Evolutionary conservation across 1,140 invertebrate genomes (phyloP).

Genomic region (Mya arenaria): DNA sequence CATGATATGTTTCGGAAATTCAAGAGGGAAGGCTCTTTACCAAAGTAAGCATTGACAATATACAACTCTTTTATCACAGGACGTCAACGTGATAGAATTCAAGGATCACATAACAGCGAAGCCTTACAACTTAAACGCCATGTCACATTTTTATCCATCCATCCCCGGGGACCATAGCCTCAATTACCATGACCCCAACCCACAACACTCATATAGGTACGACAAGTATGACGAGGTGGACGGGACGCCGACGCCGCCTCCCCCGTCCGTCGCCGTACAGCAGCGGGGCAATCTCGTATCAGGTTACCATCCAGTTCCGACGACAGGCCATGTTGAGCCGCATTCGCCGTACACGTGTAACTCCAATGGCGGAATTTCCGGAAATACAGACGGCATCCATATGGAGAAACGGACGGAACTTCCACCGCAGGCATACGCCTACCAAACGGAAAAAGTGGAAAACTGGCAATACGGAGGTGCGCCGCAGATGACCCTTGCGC

Average conservation of each 20-base stretch:
- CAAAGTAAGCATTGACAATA: no score
- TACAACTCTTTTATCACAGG: not conserved
- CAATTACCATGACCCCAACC: not conserved
- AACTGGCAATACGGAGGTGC: not conserved
- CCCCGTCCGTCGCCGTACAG: not conserved
- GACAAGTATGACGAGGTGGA: conserved; percentile 1
- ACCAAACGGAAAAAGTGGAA: not conserved
- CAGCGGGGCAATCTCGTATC: no score
- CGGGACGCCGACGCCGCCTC: not conserved
- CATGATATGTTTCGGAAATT: no score
- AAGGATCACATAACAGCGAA: conserved; percentile 26
- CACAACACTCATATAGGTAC: not conserved
- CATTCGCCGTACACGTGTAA: not conserved
- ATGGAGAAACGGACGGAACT: no score
- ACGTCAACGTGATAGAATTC: conserved; percentile 42
- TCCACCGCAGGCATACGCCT: no score
- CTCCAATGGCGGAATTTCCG: not conserved
- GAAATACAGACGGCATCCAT: no score
- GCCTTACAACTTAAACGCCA: conserved; percentile 9
- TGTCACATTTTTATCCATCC: conserved; percentile 5
- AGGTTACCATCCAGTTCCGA: no score
- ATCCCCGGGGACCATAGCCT: not conserved
- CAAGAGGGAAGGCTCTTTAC: no score
- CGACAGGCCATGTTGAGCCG: not conserved
- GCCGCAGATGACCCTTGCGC: not conserved